phyloP scores from a whole-genome alignment of 2,888 invertebrate species.

The Diaprepes abbreviatus region DNA sequence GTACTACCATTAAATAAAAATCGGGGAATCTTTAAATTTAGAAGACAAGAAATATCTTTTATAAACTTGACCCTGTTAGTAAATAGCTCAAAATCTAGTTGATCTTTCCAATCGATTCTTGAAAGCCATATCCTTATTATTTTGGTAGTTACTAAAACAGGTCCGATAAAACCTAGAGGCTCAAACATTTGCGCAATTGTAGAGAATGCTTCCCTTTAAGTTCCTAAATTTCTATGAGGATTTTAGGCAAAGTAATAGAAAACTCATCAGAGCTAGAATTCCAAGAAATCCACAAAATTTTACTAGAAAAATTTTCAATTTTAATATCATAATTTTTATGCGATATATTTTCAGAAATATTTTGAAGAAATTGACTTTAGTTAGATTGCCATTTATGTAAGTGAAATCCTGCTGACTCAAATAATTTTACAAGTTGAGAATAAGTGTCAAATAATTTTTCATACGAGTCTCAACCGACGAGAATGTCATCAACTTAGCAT shows the following conservation, averaged over 20 bases:
- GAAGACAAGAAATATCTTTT: slow-evolving; percentile 4
- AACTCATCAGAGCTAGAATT: neutral
- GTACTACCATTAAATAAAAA: slow-evolving; percentile 17
- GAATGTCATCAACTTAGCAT: slow-evolving; percentile 39
- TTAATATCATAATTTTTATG: neutral
- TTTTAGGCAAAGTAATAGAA: neutral
- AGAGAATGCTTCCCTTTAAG: slow-evolving; percentile 43
- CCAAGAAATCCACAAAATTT: slow-evolving; percentile 26
- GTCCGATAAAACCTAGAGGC: slow-evolving; percentile 43
- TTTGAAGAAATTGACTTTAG: neutral
- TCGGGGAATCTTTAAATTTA: slow-evolving; percentile 38
- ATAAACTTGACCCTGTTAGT: slow-evolving; percentile 27
- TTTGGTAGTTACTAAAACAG: slow-evolving; percentile 39
- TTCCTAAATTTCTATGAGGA: neutral
- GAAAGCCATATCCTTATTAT: slow-evolving; percentile 38
- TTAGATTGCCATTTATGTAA: slow-evolving; percentile 37
- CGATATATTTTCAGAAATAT: neutral
- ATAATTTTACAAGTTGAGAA: neutral
- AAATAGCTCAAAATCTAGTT: neutral
- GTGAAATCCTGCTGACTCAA: slow-evolving; percentile 9
- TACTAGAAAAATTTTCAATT: neutral
- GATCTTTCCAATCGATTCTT: slow-evolving; percentile 40
- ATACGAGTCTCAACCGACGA: slow-evolving; percentile 16
- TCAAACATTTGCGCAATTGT: slow-evolving; percentile 38
- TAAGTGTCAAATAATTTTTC: neutral